Evolutionary conservation across 1,140 invertebrate genomes (phyloP).

Genomic region (Lethrus apterus): DNA sequence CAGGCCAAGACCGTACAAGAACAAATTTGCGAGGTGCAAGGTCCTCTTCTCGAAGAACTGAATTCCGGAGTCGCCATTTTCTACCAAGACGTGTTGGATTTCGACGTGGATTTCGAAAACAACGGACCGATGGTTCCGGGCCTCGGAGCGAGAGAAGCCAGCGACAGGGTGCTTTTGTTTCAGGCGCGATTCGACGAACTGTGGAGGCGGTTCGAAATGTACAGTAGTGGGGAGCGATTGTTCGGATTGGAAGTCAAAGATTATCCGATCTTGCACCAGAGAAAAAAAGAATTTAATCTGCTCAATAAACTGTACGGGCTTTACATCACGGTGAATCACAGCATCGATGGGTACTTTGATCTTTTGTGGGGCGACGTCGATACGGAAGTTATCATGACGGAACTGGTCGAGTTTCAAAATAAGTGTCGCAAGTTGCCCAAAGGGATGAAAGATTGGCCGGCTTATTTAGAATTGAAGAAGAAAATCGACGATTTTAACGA

Average conservation of each 20-base stretch:
- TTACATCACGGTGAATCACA: constrained; percentile 72
- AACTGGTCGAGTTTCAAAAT: constrained; percentile 74
- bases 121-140: constrained; percentile 79
- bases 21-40: constrained; percentile 68
- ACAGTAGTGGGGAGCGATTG: constrained; percentile 69
- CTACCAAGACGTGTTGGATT: constrained; percentile 58
- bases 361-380: constrained; percentile 77
- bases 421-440: constrained; percentile 74
- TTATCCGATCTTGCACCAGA: constrained; percentile 67
- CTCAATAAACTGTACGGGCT: constrained; percentile 75
- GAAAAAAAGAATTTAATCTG: constrained; percentile 76
- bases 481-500: constrained; percentile 89
- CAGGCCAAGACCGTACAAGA: constrained; percentile 64
- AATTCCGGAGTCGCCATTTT: constrained; percentile 63
- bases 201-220: constrained; percentile 70
- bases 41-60: constrained; percentile 63
- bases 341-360: constrained; percentile 78
- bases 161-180: constrained; percentile 51
- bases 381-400: constrained; percentile 71
- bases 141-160: constrained; percentile 72
- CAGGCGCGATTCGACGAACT: constrained; percentile 66
- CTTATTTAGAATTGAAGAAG: constrained; percentile 76
- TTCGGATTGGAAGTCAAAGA: constrained; percentile 74
- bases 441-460: constrained; percentile 82
- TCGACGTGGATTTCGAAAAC: constrained; percentile 64